Percentiles rank a stretch among this genome's conserved stretches.
Evolutionary conservation across 2,113 vertebrate genomes (phyloP).

Genomic region (Nannospalax galili): DNA sequence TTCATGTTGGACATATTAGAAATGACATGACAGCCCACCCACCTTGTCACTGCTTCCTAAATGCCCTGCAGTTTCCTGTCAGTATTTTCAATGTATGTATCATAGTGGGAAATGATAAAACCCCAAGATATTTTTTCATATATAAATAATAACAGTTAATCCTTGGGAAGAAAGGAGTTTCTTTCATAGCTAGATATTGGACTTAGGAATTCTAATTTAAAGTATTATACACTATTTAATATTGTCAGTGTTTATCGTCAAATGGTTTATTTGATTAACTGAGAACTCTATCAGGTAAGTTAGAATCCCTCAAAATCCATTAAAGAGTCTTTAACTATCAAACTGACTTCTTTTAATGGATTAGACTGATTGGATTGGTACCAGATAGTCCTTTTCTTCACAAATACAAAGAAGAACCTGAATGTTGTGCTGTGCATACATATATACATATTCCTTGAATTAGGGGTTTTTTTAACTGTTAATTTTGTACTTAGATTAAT

Average conservation of each 20-base stretch:
- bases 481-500: constrained; percentile 28
- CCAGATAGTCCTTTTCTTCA: not conserved
- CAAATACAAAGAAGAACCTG: not conserved
- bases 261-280: constrained; percentile 14
- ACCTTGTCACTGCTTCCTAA: constrained; percentile 53
- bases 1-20: constrained; percentile 60
- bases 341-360: not conserved
- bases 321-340: constrained; percentile 19
- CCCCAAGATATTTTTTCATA: not conserved
- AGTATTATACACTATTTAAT: not conserved
- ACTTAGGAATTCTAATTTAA: constrained; percentile 7
- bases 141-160: constrained; percentile 34
- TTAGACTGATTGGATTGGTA: not conserved
- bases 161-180: not conserved
- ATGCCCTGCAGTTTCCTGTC: not conserved
- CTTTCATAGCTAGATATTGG: not conserved
- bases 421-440: too few species aligned
- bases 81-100: constrained; percentile 16
- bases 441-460: not conserved
- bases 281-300: not conserved
- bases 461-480: not conserved
- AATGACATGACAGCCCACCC: constrained; percentile 68
- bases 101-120: constrained; percentile 50
- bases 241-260: not conserved
- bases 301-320: not conserved